phyloP scores from a whole-genome alignment of 2,797 vertebrate species.

The Spondyliosoma cantharus region DNA sequence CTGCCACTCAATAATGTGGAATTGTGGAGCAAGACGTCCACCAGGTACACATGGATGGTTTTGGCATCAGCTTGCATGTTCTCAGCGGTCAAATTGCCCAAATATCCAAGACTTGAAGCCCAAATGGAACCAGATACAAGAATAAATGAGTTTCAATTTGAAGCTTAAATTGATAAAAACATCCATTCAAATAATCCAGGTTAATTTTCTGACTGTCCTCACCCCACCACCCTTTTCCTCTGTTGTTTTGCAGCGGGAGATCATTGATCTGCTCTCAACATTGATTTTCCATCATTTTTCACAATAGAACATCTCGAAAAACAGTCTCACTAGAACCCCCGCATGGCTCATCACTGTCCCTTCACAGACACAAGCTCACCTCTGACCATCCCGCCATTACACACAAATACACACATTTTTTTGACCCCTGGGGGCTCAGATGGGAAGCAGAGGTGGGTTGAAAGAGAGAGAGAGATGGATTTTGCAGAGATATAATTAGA shows the following conservation, averaged over 20 bases:
- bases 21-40: constrained; percentile 15
- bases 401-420: constrained; percentile 4
- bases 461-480: constrained; percentile 50
- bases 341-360: constrained; percentile 33
- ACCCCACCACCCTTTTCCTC: constrained; percentile 14
- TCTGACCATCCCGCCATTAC: constrained; percentile 40
- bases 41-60: neutral
- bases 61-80: neutral
- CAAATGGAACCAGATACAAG: constrained; percentile 14
- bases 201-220: constrained; percentile 31
- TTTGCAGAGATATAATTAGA: constrained; percentile 62
- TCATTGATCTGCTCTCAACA: constrained; percentile 56
- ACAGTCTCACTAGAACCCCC: constrained; percentile 37
- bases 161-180: constrained; percentile 24
- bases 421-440: constrained; percentile 29
- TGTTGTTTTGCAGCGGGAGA: constrained; percentile 48
- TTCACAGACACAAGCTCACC: constrained; percentile 43
- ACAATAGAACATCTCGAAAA: constrained; percentile 53
- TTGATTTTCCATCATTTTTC: constrained; percentile 58
- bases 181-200: constrained; percentile 32
- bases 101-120: constrained; percentile 1
- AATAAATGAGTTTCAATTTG: constrained; percentile 32
- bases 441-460: constrained; percentile 14
- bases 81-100: neutral
- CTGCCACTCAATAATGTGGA: constrained; percentile 14